Base-by-base conservation (phyloP, 2,113 vertebrate species). In the Chamaetylas fuelleborni region DNA sequence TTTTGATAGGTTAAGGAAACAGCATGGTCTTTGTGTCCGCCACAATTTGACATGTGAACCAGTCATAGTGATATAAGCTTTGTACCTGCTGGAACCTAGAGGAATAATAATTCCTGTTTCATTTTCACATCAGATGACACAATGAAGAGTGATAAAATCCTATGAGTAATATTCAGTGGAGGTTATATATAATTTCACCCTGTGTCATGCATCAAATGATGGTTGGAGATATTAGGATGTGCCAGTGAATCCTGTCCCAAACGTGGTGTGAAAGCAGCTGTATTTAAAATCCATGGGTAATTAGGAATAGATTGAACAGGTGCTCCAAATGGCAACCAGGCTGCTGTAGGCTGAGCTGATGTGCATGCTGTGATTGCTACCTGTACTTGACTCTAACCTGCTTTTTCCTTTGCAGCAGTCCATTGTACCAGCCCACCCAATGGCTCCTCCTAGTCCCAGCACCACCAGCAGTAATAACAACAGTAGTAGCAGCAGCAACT, bases 391-490 rank as follows among this genome's bases (percentile, higher is more conserved):
- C 88, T 70, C 91, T 97, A 81, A 98, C 0, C 0, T 7, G 24
- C 85, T 80, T 45, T 64, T 96, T 95, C 36, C 91, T 89, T 96
- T 97, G n/a, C 98, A 99, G 99, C 98, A 99, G 97, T 98, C 98
- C 95, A 98, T 98, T 96, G 98, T 98, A 96, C 98, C 98, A 90
- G 97, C 98, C 67, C 98, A 99, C 85, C 99, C 99, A 92, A 99
- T 99, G 99, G 99, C 99, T 98, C 99, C 99, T 90, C 99, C 99
- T 96, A 99, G 99, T 96, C 99, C 99, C 84, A 99, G 98, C 97
- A 99, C 98, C 97, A 99, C 98, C 98, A 99, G 98, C 98, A 99
- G 98, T 98, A 99, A 98, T 97, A 99, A 98, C 98, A 99, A 99
- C 98, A 99, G 98, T 96, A 99, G 99, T 97, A 99, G 99, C 97